Evolutionary conservation across 2,888 invertebrate species (phyloP).

Genomic region (Eumerus sabulonum): DNA sequence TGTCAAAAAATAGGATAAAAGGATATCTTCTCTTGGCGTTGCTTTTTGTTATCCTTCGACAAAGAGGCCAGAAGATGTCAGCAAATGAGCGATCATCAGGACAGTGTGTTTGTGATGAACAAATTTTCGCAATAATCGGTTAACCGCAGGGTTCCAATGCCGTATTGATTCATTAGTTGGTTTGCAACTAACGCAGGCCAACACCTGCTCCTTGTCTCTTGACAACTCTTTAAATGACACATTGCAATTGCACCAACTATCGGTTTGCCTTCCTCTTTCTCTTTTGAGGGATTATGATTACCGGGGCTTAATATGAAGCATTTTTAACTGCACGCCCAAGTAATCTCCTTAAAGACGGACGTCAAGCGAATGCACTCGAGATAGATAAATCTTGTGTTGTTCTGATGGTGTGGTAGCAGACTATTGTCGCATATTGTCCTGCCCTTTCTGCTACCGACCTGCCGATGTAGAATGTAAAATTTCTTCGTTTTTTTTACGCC

Average conservation of each 20-base stretch:
- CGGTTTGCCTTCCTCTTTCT: too few relatives aligned
- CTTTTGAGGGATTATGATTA: conserved; percentile 46
- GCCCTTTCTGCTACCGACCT: neutral
- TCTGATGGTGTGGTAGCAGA: too few relatives aligned
- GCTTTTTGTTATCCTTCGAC: conserved; percentile 38
- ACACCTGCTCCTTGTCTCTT: conserved; percentile 51
- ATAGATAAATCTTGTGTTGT: conserved; percentile 3
- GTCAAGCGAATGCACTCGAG: conserved; percentile 31
- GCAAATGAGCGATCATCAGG: conserved; percentile 68
- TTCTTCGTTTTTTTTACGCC: conserved; percentile 6
- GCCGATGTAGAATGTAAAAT: conserved; percentile 9
- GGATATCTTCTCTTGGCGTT: conserved; percentile 42
- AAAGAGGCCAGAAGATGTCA: conserved; percentile 61
- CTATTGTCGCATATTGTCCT: too few relatives aligned
- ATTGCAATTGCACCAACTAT: conserved; percentile 50
- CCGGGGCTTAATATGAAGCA: conserved; percentile 49
- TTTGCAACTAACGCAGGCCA: conserved; percentile 1
- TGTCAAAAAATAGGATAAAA: conserved; percentile 23
- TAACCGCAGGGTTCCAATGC: conserved; percentile 65
- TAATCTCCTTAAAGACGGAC: conserved; percentile 58
- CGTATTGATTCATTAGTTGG: conserved; percentile 47
- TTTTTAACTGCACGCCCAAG: conserved; percentile 55
- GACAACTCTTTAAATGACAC: conserved; percentile 56
- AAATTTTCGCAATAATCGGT: conserved; percentile 69
- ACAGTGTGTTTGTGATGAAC: conserved; percentile 61